These are phyloP conservation scores for Odocoileus hemionus DNA, from an alignment of 2,113 vertebrate genomes.

Conservation along the genomic window DNA sequence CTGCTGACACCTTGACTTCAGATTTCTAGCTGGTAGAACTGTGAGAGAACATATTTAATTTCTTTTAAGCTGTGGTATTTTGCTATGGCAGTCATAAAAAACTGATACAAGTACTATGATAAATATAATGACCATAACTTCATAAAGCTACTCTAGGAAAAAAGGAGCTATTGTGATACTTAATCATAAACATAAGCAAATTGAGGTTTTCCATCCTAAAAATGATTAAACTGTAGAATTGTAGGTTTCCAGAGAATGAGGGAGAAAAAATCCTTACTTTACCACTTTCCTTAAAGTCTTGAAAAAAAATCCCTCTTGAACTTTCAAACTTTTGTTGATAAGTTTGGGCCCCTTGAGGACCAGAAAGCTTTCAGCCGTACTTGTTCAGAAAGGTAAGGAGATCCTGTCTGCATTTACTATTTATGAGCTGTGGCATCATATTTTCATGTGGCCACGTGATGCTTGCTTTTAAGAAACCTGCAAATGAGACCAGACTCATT, in stretches of 20 bases:
- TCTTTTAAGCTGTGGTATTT: not conserved
- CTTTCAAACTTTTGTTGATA: constrained; percentile 53
- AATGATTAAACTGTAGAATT: not conserved
- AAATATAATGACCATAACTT: constrained; percentile 25
- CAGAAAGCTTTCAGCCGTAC: constrained; percentile 60
- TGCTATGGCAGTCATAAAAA: not conserved
- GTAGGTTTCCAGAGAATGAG: not conserved
- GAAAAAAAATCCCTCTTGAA: not conserved
- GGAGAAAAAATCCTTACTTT: constrained; percentile 21
- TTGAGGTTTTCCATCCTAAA: constrained; percentile 36
- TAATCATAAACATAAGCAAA: constrained; percentile 58
- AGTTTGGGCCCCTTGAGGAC: constrained; percentile 61
- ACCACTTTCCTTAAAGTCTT: not conserved
- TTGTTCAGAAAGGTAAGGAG: constrained; percentile 69
- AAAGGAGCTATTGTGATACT: not conserved
- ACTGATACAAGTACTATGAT: constrained; percentile 34
- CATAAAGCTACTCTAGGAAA: constrained; percentile 40
- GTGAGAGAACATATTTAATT: not conserved
- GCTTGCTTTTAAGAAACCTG: constrained; percentile 76
- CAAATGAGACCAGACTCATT: constrained; percentile 75
- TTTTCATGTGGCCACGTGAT: constrained; percentile 68
- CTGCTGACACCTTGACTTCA: not conserved
- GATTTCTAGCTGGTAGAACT: not conserved
- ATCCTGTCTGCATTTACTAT: constrained; percentile 76
- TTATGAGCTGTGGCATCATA: constrained; percentile 72